Evolutionary conservation across 2,797 vertebrate species (phyloP), one percentile per base, ranked within the genome.

Genomic region (Argya squamiceps): DNA sequence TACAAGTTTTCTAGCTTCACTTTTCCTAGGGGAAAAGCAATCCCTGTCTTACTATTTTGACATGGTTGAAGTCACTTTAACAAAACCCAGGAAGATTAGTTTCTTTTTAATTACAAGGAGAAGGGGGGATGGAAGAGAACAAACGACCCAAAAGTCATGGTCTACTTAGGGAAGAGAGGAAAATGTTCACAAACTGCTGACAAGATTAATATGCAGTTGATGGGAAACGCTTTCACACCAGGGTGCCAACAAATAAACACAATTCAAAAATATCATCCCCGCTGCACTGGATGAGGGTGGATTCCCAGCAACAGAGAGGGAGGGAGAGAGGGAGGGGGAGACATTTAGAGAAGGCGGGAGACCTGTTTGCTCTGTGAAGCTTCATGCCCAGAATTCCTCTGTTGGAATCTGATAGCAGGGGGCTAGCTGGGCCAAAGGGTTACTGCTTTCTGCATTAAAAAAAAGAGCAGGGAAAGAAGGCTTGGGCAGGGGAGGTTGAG

Each of bases 181-280:
- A 98, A 98, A 98, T 82, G 96, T 85, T 97, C 93, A 93, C 97
- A 98, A 97, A 98, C 98, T 96, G 98, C 95, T 98, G 98, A 98
- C 98, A 99, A 98, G 99, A 99, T 99, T 99, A 99, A 99, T 98
- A 98, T 98, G 98, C 98, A 99, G 99, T 98, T 98, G 98, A 99
- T 98, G 98, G 98, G 96, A 98, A 98, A 97, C 6, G 93, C 98
- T 99, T 99, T 99, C 98, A 98, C 98, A 97, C 98, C 98, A 98
- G 98, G 98, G 98, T 98, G 99, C 98, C 98, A 99, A 99, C 98
- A 98, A 99, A 99, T 99, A 99, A 99, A 99, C 99, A 98, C 98
- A 99, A 98, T 99, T 98, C 98, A 98, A 98, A 98, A 97, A 99
- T 98, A 98, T 98, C 98, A 56, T 96, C 94, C 88, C 89, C 1